Evolutionary conservation across 53 echinoderm and acorn worm genomes (phyloP).

Genomic region (Actinopyga echinites): DNA sequence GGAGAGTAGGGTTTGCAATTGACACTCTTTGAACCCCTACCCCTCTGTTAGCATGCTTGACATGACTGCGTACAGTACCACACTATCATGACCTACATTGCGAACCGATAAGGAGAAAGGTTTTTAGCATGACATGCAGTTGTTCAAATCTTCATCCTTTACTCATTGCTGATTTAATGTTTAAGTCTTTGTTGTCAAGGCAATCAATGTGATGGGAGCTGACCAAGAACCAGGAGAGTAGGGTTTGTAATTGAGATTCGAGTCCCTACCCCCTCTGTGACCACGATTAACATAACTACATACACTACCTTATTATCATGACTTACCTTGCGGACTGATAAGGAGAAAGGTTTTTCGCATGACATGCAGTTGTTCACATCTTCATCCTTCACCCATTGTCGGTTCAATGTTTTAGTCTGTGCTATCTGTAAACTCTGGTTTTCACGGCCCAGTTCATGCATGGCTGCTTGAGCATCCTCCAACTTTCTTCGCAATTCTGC

Average conservation of each 20-base stretch:
- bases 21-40: no score
- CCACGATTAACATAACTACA: no score
- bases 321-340: conserved; percentile 85
- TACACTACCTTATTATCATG: no score
- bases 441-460: conserved; percentile 97
- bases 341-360: conserved; percentile 81
- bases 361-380: conserved; percentile 85
- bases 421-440: conserved; percentile 94
- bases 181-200: conserved; percentile 79
- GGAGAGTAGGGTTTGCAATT: no score
- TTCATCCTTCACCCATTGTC: conserved; percentile 86
- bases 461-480: conserved; percentile 93
- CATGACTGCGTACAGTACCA: no score
- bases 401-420: conserved; percentile 69
- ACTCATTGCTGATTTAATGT: conserved; percentile 77
- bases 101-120: conserved; percentile 82
- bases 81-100: conserved; percentile 72
- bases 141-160: conserved; percentile 75
- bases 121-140: conserved; percentile 88
- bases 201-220: no score
- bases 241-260: no score
- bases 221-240: no score
- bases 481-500: conserved; percentile 80
- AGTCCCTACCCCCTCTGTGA: no score
- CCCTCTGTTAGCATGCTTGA: no score